Base-by-base conservation (phyloP, 2,113 vertebrate species). In the Apus apus region DNA sequence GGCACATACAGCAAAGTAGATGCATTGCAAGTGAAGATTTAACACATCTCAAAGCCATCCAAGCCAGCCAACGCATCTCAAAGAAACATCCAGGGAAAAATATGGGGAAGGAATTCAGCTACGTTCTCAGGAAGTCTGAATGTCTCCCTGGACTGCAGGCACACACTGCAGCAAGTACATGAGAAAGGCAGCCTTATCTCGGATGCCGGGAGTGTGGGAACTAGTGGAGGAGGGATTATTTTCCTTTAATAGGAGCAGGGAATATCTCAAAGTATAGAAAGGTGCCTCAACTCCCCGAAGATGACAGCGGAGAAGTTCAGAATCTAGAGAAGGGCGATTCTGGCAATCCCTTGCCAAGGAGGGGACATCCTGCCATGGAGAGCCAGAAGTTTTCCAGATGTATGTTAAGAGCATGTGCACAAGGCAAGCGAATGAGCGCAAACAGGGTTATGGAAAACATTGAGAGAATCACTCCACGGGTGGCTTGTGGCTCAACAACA, bases 401-500 rank as follows among this genome's bases (percentile, higher is more conserved):
- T 98, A 97, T 97, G 88, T 98, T 98, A 98, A 98, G 97, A 98
- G 98, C 97, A 97, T 97, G 97, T 98, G 98, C 97, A 98, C 98
- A 97, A 98, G 97, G 97, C 98, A 98, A 98, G 98, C 98, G 90
- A 97, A 98, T 98, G 98, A 98, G 97, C 98, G 97, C 98, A 98
- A 97, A 98, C 97, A 97, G 97, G 97, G 93, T 97, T 98, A 98
- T 97, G 97, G 98, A 98, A 98, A 98, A 98, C 97, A 96, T 76
- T 97, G 97, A 98, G 94, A 97, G 97, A 97, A 97, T 97, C 97
- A 97, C 98, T 98, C 97, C 97, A 97, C 84, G 40, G 97, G 97
- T 93, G 97, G 97, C 96, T 97, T 97, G 96, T 97, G 97, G 97
- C 97, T 98, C 97, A 72, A 98, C 97, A 97, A 97, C 91, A 98